phyloP scores from a whole-genome alignment of 2,797 vertebrate species.

The Mormyrops attenuatus region DNA sequence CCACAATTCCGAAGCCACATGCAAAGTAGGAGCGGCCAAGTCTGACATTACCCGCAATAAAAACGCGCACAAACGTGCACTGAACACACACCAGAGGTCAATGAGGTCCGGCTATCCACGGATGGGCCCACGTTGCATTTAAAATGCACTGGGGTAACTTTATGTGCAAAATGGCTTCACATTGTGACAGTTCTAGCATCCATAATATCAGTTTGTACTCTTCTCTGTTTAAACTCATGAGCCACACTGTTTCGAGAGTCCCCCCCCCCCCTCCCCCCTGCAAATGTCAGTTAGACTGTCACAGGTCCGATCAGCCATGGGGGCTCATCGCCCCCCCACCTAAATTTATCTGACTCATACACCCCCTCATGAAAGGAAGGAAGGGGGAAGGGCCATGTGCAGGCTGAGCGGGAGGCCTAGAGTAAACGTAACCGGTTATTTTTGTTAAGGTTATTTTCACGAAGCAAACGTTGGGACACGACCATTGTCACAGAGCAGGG shows the following conservation, averaged over 20 bases:
- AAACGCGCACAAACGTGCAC: background rate
- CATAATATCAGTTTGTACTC: background rate
- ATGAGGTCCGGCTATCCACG: background rate
- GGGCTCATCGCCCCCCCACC: constrained; percentile 1
- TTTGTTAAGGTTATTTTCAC: constrained; percentile 14
- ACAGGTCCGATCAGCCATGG: background rate
- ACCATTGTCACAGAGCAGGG: background rate
- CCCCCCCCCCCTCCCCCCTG: background rate
- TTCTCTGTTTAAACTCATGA: background rate
- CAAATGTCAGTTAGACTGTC: background rate
- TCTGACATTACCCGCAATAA: background rate
- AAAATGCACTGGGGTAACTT: background rate
- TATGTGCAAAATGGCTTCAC: background rate
- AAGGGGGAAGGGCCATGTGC: background rate
- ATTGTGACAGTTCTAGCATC: background rate
- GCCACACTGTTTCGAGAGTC: no score
- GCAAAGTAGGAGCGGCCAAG: constrained; percentile 22
- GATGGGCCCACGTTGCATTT: background rate
- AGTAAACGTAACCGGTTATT: constrained; percentile 10
- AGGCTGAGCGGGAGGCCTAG: background rate
- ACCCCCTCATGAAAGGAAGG: constrained; percentile 4
- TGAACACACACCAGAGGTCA: background rate
- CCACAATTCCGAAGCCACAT: constrained; percentile 27
- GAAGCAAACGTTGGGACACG: constrained; percentile 20
- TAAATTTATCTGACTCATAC: constrained; percentile 19